These are phyloP conservation scores for Anarhynchus alexandrinus DNA, from an alignment of 2,113 vertebrate genomes.

Conservation along the genomic window DNA sequence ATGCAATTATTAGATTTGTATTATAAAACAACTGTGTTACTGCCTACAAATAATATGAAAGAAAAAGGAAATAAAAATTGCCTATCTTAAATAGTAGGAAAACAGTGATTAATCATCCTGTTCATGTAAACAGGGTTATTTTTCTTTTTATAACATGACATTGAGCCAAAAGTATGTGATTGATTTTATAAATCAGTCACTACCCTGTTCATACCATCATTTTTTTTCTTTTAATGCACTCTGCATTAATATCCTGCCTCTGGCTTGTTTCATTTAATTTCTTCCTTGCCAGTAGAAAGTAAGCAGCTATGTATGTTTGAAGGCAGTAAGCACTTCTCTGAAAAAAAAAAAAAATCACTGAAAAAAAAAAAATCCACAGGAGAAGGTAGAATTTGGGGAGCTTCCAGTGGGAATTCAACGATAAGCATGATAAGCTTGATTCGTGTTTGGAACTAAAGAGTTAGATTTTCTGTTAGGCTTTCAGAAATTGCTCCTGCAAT, in stretches of 20 bases:
- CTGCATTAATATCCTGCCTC: constrained; percentile 56
- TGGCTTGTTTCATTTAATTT: constrained; percentile 57
- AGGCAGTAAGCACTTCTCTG: background rate
- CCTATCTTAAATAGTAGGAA: constrained; percentile 3
- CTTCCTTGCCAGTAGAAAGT: constrained; percentile 30
- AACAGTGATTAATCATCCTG: constrained; percentile 55
- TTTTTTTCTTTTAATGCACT: constrained; percentile 59
- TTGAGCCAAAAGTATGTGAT: constrained; percentile 22
- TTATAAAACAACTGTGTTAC: background rate
- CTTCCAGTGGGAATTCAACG: constrained; percentile 2
- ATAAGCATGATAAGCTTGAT: constrained; percentile 20
- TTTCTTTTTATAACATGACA: constrained; percentile 59
- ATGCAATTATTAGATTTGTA: background rate
- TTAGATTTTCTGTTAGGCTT: constrained; percentile 52
- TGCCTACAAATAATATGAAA: background rate
- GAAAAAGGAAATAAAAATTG: background rate
- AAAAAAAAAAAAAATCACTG: background rate
- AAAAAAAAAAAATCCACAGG: background rate
- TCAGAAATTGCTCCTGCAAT: constrained; percentile 41
- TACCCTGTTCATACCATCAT: background rate
- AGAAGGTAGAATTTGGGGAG: constrained; percentile 8
- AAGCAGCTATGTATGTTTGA: background rate
- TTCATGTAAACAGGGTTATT: constrained; percentile 61
- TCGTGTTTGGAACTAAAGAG: constrained; percentile 14
- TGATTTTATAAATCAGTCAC: constrained; percentile 58